Conservation (phyloP, 2,888 invertebrate genomes). For the Ennomos quercinarius region DNA sequence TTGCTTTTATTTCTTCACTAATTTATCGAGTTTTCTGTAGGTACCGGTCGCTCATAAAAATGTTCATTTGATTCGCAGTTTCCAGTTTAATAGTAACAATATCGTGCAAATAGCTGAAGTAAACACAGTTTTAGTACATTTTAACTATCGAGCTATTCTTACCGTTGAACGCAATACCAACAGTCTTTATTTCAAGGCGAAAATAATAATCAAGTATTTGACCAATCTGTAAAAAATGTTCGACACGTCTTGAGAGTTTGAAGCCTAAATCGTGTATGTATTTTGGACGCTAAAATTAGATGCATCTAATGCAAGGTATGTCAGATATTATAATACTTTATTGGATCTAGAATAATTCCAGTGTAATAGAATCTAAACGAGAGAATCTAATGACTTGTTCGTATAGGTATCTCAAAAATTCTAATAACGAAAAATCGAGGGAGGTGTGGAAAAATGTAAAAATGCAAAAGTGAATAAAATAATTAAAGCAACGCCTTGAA, state of each 20-base stretch:
- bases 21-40: slow-evolving; percentile 24
- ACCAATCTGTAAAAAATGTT: slow-evolving; percentile 6
- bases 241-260: not conserved
- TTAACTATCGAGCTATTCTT: slow-evolving; percentile 28
- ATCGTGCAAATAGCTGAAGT: slow-evolving; percentile 34
- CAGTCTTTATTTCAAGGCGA: slow-evolving; percentile 9
- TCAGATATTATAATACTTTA: too few species aligned
- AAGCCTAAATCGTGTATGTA: not conserved
- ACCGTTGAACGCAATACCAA: slow-evolving; percentile 2
- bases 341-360: too few species aligned
- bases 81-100: slow-evolving; percentile 33
- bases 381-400: too few species aligned
- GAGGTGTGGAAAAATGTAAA: too few species aligned
- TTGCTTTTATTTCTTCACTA: slow-evolving; percentile 3
- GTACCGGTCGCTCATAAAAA: slow-evolving; percentile 30
- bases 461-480: too few species aligned
- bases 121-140: slow-evolving; percentile 34
- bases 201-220: slow-evolving; percentile 11
- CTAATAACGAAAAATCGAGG: not conserved
- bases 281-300: too few species aligned
- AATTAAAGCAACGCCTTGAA: too few species aligned
- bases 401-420: too few species aligned
- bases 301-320: too few species aligned
- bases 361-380: too few species aligned
- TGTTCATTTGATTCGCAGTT: slow-evolving; percentile 33